Evolutionary conservation across 2,888 invertebrate genomes (phyloP).

Genomic region (Lysandra bellargus): DNA sequence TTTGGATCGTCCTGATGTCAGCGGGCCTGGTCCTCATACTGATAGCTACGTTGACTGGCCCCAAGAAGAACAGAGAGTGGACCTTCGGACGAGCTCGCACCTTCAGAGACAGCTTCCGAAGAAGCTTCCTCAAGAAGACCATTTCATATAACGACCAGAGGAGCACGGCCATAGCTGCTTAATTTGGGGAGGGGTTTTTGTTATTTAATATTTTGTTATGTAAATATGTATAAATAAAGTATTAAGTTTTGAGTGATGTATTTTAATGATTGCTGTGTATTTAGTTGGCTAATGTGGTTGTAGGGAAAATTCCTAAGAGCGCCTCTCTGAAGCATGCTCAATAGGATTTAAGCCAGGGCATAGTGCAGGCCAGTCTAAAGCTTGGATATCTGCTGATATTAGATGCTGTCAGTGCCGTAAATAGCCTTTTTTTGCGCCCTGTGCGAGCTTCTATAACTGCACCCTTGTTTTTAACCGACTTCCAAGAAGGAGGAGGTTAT

Average conservation of each 20-base stretch:
- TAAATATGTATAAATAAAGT: constrained; percentile 25
- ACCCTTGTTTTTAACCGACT: no score
- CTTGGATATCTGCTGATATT: no score
- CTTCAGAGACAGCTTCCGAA: constrained; percentile 47
- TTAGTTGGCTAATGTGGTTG: no score
- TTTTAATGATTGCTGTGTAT: not conserved
- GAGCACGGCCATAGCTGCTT: constrained; percentile 43
- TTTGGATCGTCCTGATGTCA: constrained; percentile 45
- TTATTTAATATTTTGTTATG: not conserved
- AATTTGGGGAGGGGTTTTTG: constrained; percentile 15
- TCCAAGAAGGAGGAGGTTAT: no score
- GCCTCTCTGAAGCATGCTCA: no score
- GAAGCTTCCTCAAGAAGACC: constrained; percentile 50
- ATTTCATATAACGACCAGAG: constrained; percentile 35
- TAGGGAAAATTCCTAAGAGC: no score
- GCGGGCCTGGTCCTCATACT: constrained; percentile 44
- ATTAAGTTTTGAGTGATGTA: not conserved
- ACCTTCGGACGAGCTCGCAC: constrained; percentile 46
- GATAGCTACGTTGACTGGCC: constrained; percentile 44
- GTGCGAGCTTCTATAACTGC: no score
- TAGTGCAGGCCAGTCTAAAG: no score
- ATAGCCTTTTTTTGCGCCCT: no score
- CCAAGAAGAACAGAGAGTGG: constrained; percentile 58
- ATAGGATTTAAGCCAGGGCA: no score
- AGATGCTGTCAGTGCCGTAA: no score